Percentiles rank a stretch among this genome's conserved stretches.
Evolutionary conservation across 2,113 vertebrate genomes (phyloP).

Genomic region (Baryphthengus martii): DNA sequence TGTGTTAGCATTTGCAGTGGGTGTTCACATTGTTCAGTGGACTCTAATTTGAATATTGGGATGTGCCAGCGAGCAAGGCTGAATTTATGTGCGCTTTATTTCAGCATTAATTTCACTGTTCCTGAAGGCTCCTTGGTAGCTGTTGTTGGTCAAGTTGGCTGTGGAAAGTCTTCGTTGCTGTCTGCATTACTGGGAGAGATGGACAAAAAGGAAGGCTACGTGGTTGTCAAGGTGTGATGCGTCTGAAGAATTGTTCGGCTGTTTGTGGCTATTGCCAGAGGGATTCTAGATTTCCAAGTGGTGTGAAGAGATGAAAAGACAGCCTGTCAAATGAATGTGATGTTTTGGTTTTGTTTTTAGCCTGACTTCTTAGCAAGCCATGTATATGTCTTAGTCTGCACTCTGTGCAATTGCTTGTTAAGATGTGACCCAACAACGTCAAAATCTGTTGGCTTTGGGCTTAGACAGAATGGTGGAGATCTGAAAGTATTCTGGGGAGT

Average conservation of each 20-base stretch:
- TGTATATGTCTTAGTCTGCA: neutral
- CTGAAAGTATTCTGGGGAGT: neutral
- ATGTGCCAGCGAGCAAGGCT: neutral
- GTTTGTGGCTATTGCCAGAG: neutral
- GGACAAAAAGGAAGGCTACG: slow-evolving; percentile 87
- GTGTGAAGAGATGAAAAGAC: neutral
- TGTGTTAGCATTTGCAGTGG: neutral
- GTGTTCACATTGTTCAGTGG: neutral
- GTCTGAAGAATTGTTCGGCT: neutral
- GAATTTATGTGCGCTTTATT: slow-evolving; percentile 10
- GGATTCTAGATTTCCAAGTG: neutral
- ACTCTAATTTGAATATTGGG: neutral
- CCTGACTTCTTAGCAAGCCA: neutral
- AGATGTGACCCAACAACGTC: neutral
- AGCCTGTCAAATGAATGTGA: neutral
- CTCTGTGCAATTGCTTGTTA: neutral
- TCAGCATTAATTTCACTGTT: slow-evolving; percentile 83
- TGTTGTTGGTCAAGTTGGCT: slow-evolving; percentile 93
- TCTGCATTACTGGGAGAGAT: slow-evolving; percentile 93
- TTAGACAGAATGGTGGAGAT: neutral
- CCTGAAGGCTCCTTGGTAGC: slow-evolving; percentile 90
- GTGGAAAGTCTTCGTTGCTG: slow-evolving; percentile 91
- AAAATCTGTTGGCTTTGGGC: neutral
- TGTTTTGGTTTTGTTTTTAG: no score
- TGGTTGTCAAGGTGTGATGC: slow-evolving; percentile 83